These are phyloP conservation scores for Plectrocnemia conspersa DNA, from an alignment of 1,140 invertebrate species.

Conservation along the genomic window DNA sequence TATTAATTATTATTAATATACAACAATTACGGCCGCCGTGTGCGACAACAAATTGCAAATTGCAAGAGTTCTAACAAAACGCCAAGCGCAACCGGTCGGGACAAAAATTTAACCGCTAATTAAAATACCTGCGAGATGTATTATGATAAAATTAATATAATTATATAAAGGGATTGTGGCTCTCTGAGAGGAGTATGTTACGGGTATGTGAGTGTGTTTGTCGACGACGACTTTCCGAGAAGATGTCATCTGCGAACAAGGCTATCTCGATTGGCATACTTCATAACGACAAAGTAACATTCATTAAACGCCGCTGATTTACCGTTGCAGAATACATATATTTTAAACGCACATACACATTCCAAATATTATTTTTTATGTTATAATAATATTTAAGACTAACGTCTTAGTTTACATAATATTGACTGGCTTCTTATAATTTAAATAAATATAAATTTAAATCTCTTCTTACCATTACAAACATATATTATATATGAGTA, in stretches of 20 bases:
- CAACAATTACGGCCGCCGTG: too few relatives aligned
- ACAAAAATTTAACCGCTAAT: background rate
- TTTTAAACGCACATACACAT: too few relatives aligned
- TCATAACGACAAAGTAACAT: slow-evolving; percentile 1
- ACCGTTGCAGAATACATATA: too few relatives aligned
- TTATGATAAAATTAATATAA: background rate
- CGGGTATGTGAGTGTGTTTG: too few relatives aligned
- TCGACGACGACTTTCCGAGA: slow-evolving; percentile 14
- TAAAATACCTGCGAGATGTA: background rate
- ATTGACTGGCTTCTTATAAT: too few relatives aligned
- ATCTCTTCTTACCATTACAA: too few relatives aligned
- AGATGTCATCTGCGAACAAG: slow-evolving; percentile 1
- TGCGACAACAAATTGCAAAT: background rate
- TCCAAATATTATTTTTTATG: too few relatives aligned
- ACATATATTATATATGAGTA: too few relatives aligned
- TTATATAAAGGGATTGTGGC: background rate
- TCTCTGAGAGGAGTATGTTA: background rate
- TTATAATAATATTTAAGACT: too few relatives aligned
- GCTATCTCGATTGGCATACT: slow-evolving; percentile 23
- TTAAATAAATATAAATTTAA: too few relatives aligned
- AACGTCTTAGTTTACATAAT: too few relatives aligned
- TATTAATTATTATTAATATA: too few relatives aligned
- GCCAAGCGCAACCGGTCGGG: background rate
- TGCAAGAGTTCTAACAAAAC: background rate
- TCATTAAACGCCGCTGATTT: slow-evolving; percentile 11